Evolutionary conservation across 2,888 invertebrate species (phyloP), one percentile per base, ranked within the genome.

Genomic region (Ophioninae sp.): DNA sequence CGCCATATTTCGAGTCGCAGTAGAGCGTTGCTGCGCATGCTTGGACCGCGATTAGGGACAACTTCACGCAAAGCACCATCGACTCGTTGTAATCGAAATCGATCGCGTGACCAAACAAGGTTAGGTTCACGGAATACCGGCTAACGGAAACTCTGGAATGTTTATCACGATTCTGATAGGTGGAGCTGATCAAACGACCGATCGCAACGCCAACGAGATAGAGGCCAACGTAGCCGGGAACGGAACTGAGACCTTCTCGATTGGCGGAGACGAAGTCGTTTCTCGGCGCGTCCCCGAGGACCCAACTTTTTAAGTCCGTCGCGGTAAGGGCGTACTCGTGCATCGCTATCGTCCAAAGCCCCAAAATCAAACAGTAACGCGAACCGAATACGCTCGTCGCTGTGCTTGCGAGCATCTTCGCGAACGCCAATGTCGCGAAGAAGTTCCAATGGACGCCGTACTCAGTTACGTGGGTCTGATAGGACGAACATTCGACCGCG

Each of bases 401-500:
- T 8, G 95, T 85, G 0, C 95, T 95, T 59, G 96, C 96, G 23
- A 96, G 89, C 0, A 97, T 91, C 93, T 97, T 98, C 21, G 98
- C 96, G 61, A 96, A 93, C 2, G 97, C 98, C 79, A 99, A 93
- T 0, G 99, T 99, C 87, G 98, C 96, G 93, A 99, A 99, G 92
- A 99, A 99, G 93, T 99, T 99, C 97, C 99, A 98, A 92, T 99
- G 99, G 0, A 96, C 95, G 0, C 99, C 99, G 94, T 99, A 99
- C 92, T 99, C 99, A 0, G 96, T 95, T 0, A 97, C 95, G 92
- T 98, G 97, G 89, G 97, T 96, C 80, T 97, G 97, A 92, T 99
- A 99, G 86, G 96, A 95, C 1, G 96, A 93, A 62, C 95, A 91
- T 88, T 95, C 94, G 2, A 96, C 91, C 20, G 94, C 92, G 3